Conservation (phyloP, 2,888 invertebrate species). For the Sphaerophoria taeniata region DNA sequence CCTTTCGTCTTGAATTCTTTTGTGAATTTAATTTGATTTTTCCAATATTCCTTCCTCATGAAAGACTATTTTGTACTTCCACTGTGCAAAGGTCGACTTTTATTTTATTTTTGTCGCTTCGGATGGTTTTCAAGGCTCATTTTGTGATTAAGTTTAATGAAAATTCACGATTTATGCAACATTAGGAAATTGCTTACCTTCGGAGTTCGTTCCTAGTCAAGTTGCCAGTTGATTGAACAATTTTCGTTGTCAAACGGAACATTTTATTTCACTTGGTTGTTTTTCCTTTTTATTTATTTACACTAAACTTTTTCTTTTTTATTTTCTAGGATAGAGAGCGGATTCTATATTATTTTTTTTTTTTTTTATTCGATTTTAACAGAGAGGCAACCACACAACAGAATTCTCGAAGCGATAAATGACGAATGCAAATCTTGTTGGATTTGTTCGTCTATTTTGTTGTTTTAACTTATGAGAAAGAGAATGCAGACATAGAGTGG, state of each 20-base stretch:
- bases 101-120: constrained; percentile 15
- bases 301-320: background rate
- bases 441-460: constrained; percentile 42
- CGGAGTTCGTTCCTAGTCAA: constrained; percentile 64
- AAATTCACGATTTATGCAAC: constrained; percentile 25
- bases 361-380: background rate
- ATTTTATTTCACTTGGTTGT: constrained; percentile 18
- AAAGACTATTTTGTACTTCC: background rate
- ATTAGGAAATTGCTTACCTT: constrained; percentile 52
- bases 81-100: constrained; percentile 23
- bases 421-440: constrained; percentile 56
- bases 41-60: background rate
- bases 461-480: constrained; percentile 33
- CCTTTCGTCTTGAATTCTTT: background rate
- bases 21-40: background rate
- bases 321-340: background rate
- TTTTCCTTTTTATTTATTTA: background rate
- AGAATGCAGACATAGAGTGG: constrained; percentile 15
- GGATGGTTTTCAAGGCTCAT: constrained; percentile 14
- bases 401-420: constrained; percentile 35
- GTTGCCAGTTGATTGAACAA: constrained; percentile 60
- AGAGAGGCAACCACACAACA: constrained; percentile 4
- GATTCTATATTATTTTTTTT: background rate
- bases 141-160: background rate
- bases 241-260: constrained; percentile 61